phyloP scores from a whole-genome alignment of 2,888 invertebrate species.

The Tillus elongatus region DNA sequence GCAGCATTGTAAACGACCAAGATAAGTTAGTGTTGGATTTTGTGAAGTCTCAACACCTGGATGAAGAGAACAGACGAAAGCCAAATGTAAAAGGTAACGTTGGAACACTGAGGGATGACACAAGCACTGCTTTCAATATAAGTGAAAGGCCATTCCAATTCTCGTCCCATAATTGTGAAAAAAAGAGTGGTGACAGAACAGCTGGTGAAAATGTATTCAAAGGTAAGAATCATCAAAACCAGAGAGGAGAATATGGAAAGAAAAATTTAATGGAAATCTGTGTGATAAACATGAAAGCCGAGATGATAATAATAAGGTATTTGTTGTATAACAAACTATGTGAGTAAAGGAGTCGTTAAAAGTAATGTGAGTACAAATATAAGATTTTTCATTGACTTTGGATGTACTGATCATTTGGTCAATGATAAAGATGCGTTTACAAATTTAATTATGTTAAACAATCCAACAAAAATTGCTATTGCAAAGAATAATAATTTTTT shows the following conservation, averaged over 20 bases:
- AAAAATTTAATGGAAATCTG: too few relatives aligned
- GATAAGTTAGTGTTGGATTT: not conserved
- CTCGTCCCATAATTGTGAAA: too few relatives aligned
- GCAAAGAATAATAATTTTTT: conserved; percentile 8
- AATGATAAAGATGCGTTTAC: not conserved
- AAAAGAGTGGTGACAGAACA: too few relatives aligned
- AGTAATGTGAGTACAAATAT: too few relatives aligned
- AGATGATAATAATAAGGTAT: not conserved
- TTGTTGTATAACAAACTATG: not conserved
- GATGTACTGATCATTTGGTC: conserved; percentile 2
- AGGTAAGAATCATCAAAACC: too few relatives aligned
- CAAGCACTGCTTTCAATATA: not conserved
- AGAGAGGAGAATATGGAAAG: too few relatives aligned
- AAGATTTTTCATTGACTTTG: not conserved
- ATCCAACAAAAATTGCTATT: conserved; percentile 10
- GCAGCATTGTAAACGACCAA: not conserved
- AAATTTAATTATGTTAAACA: conserved; percentile 6
- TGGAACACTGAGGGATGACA: not conserved
- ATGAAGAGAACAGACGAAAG: not conserved
- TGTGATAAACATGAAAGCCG: not conserved
- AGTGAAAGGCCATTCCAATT: too few relatives aligned
- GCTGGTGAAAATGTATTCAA: too few relatives aligned
- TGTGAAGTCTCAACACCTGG: too few relatives aligned
- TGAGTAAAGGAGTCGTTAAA: conserved; percentile 1
- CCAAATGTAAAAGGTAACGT: not conserved